Conservation (phyloP, 2,797 vertebrate species). For the Decapterus maruadsi region DNA sequence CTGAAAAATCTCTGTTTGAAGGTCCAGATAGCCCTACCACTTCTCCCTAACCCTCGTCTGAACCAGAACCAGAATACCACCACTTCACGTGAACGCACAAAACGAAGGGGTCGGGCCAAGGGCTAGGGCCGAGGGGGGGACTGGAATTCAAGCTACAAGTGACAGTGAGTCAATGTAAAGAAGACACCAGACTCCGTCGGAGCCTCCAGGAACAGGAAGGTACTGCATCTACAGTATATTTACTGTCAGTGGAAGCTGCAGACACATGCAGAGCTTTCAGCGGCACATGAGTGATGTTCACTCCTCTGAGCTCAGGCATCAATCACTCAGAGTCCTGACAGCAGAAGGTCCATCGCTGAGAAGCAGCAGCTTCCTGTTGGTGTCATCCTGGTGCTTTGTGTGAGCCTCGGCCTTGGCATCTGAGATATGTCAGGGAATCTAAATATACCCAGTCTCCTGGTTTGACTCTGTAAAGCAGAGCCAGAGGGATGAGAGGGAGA, state of each 20-base stretch:
- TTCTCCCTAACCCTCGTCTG: too few relatives aligned
- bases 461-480: conserved; percentile 53
- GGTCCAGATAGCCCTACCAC: too few relatives aligned
- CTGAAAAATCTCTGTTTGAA: too few relatives aligned
- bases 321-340: conserved; percentile 50
- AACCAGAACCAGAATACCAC: too few relatives aligned
- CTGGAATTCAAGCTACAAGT: too few relatives aligned
- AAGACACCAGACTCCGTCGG: conserved; percentile 4
- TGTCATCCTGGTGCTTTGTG: conserved; percentile 26
- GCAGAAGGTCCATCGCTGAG: conserved; percentile 34
- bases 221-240: conserved; percentile 54
- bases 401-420: conserved; percentile 42
- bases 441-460: conserved; percentile 52
- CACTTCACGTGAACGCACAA: too few relatives aligned
- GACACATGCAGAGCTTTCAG: conserved; percentile 54
- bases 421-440: conserved; percentile 54
- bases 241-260: conserved; percentile 36
- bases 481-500: conserved; percentile 20
- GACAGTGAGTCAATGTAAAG: too few relatives aligned
- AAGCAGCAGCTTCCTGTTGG: conserved; percentile 15
- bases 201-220: conserved; percentile 29
- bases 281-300: conserved; percentile 39
- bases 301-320: conserved; percentile 51
- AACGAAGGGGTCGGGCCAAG: too few relatives aligned
- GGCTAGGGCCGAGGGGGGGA: too few relatives aligned